These are phyloP conservation scores for Panorpa germanica DNA, from an alignment of 2,888 invertebrate species.

Conservation along the genomic window DNA sequence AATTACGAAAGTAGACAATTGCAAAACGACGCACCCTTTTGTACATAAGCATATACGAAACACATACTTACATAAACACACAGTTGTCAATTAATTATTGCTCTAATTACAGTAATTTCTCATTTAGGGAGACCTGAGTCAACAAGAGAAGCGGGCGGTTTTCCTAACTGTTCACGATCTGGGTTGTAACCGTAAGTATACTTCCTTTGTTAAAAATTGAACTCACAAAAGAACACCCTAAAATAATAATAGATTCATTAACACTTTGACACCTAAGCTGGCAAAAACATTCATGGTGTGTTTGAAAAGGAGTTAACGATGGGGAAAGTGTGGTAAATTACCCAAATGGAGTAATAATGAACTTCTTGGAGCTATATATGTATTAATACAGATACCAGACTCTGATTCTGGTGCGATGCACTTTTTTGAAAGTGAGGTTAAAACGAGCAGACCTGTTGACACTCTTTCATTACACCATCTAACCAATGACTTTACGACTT, in stretches of 20 bases:
- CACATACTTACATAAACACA: constrained; percentile 2
- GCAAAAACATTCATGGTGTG: not conserved
- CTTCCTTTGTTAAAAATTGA: constrained; percentile 9
- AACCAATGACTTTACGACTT: too few relatives aligned
- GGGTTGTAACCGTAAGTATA: constrained; percentile 57
- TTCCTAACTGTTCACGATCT: constrained; percentile 81
- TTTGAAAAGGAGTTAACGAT: too few relatives aligned
- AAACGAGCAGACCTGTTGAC: too few relatives aligned
- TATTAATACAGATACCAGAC: too few relatives aligned
- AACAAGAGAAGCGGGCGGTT: constrained; percentile 62
- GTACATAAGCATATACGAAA: too few relatives aligned
- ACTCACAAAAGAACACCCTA: not conserved
- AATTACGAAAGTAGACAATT: not conserved
- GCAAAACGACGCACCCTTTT: too few relatives aligned
- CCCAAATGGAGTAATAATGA: too few relatives aligned
- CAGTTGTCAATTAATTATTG: constrained; percentile 3
- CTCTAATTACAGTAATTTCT: constrained; percentile 10
- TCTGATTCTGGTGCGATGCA: too few relatives aligned
- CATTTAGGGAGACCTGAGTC: constrained; percentile 59
- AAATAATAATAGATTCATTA: not conserved
- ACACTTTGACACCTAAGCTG: not conserved
- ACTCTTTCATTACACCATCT: too few relatives aligned
- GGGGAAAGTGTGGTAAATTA: too few relatives aligned
- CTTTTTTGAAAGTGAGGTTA: too few relatives aligned
- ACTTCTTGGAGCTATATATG: too few relatives aligned